A percentile compares a stretch with the other conserved stretches of the same genome.
Evolutionary conservation across 2,113 vertebrate genomes (phyloP).

Genomic region (Chunga burmeisteri): DNA sequence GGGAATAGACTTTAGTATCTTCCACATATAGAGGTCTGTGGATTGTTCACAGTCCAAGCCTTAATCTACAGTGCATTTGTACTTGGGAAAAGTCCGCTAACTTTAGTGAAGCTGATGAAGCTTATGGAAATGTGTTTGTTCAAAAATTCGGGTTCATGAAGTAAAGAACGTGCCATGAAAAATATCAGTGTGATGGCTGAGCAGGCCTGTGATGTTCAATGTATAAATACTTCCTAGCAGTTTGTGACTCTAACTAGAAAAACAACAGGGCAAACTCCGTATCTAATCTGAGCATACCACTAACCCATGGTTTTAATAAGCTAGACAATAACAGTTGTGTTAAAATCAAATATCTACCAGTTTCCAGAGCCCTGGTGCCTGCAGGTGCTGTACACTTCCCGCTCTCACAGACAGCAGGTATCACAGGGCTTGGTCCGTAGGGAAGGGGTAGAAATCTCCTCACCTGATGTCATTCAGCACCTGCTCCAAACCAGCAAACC

Average conservation of each 20-base stretch:
- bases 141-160: background rate
- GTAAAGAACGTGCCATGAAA: background rate
- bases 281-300: background rate
- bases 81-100: background rate
- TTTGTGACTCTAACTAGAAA: background rate
- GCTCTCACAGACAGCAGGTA: background rate
- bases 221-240: background rate
- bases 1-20: background rate
- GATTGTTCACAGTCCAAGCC: background rate
- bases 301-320: background rate
- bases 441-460: background rate
- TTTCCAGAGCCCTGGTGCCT: background rate
- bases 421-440: background rate
- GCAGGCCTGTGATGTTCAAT: background rate
- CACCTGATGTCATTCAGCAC: background rate
- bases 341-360: background rate
- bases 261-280: background rate
- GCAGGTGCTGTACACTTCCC: background rate
- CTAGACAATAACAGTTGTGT: background rate
- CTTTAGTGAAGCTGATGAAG: background rate
- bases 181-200: background rate
- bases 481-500: background rate
- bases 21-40: background rate
- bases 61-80: background rate
- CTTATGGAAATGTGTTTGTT: background rate